Evolutionary conservation across 2,797 vertebrate species (phyloP), one percentile per base, ranked within the genome.

Genomic region (Phrynocephalus forsythii): DNA sequence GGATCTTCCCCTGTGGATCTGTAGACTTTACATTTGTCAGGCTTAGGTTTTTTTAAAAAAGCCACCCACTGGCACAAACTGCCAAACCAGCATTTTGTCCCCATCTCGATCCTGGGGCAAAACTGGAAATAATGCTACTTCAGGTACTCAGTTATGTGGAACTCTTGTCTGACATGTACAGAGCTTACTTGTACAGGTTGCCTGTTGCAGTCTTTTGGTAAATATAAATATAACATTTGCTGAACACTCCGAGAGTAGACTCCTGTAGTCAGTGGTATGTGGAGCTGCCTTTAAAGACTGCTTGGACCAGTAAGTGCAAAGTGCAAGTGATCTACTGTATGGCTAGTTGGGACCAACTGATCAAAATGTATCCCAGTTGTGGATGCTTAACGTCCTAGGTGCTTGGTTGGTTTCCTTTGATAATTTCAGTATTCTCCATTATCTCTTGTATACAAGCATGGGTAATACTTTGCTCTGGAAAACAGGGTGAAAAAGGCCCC

Each of bases 401-500:
- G 38, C 38, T 44, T 71, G 16, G 8, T 81, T 50, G 16, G 30
- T 82, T 83, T 83, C 15, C 28, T 48, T 50, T 18, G 50, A 30
- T 79, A 63, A 18, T 87, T 1, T 8, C 26, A 16, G 63, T 28
- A n/a, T 72, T 33, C 30, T 83, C 56, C 79, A 71, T 73, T 30
- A 28, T 90, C 79, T 16, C 15, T 81, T 86, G 73, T 91, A 22
- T n/a, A n/a, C 44, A 77, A 79, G 85, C 22, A 22, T 79, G 63
- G 44, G 87, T 85, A 5, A 1, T 38, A 73, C 89, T 5, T 71
- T 90, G 88, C 78, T 91, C 83, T 94, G 91, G 38, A 78, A 91
- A 95, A 77, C 68, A 99, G 99, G 99, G 99, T 91, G 99, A 99
- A 95, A 99, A 99, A 97, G 99, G 99, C 60, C 99, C 99, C 82